Percentiles rank a stretch among this genome's conserved stretches.
phyloP scores from a whole-genome alignment of 2,113 vertebrate species.

The Hydropotes inermis region DNA sequence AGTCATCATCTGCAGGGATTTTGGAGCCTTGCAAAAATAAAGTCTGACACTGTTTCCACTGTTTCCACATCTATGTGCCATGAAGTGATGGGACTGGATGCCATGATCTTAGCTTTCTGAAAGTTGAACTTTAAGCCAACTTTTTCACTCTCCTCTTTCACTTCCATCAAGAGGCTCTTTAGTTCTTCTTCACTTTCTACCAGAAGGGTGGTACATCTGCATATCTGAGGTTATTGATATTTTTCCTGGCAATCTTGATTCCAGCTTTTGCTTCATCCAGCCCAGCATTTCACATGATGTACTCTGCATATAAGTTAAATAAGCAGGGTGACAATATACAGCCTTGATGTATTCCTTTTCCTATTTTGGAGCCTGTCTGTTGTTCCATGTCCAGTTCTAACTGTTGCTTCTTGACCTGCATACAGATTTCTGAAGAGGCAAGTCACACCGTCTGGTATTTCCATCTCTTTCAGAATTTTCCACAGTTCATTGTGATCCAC shows the following conservation, averaged over 20 bases:
- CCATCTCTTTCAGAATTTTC: not conserved
- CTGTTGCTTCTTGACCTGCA: not conserved
- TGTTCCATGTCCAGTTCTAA: not conserved
- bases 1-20: not conserved
- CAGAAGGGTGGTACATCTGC: not conserved
- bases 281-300: not conserved
- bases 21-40: not conserved
- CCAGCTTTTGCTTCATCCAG: not conserved
- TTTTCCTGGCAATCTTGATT: rapidly evolving
- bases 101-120: not conserved
- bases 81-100: not conserved
- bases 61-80: not conserved
- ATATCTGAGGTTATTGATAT: not conserved
- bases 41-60: not conserved
- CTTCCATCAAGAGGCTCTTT: not conserved
- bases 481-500: not conserved
- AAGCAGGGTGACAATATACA: not conserved
- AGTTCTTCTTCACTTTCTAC: not conserved
- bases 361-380: not conserved
- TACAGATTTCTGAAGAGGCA: not conserved
- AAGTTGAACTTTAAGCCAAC: not conserved
- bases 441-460: not conserved
- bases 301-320: not conserved
- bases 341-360: not conserved
- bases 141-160: not conserved